phyloP scores from a whole-genome alignment of 2,113 vertebrate species.

The Aptenodytes patagonicus region DNA sequence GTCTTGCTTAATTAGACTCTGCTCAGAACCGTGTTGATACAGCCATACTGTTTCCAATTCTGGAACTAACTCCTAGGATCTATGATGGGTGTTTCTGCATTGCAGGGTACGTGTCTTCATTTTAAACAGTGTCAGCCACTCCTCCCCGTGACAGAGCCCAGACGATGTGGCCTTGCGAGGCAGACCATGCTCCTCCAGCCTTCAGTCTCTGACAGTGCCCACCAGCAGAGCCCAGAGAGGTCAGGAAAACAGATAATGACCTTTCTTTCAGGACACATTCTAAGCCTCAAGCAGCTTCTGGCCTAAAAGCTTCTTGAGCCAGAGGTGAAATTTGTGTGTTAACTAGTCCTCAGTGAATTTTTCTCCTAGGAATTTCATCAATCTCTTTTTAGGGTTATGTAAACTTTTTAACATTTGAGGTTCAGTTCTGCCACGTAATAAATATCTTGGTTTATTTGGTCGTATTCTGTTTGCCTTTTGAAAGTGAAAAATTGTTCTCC shows the following conservation, averaged over 20 bases:
- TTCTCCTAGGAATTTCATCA: not conserved
- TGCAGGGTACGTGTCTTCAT: accelerated
- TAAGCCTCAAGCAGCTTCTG: not conserved
- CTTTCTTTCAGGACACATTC: not conserved
- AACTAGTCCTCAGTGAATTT: not conserved
- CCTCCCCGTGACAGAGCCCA: accelerated
- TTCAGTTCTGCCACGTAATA: not conserved
- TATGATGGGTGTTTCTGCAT: not conserved
- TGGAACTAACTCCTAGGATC: not conserved
- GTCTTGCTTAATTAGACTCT: not conserved
- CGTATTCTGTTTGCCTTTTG: not conserved
- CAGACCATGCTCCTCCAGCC: not conserved
- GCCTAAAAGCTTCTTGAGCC: not conserved
- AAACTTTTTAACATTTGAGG: not conserved
- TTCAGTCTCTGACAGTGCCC: not conserved
- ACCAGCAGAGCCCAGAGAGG: not conserved
- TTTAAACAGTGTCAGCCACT: not conserved
- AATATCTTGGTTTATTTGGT: not conserved
- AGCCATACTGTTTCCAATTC: not conserved
- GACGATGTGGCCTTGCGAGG: not conserved
- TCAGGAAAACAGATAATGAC: not conserved
- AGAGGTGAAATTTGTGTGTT: not conserved
- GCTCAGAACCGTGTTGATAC: accelerated
- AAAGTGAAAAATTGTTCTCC: not conserved
- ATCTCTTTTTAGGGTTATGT: not conserved